These are phyloP conservation scores for Eleutherodactylus coqui DNA, from an alignment of 2,797 vertebrate species.

Conservation along the genomic window DNA sequence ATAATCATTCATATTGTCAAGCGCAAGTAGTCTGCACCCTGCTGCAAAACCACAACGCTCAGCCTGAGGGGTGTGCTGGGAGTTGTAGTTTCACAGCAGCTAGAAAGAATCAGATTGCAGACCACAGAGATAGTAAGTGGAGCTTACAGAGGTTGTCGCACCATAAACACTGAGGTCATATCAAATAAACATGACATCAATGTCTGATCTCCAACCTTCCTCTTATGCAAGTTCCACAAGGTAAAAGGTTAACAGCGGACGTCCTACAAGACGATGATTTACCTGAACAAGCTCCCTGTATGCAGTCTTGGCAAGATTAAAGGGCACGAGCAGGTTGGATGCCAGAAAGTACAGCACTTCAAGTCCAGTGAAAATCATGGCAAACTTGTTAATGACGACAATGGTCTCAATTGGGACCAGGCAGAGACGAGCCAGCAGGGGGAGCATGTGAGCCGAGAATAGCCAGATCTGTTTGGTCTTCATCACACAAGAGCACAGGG, in stretches of 20 bases:
- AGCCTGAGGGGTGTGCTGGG: not conserved
- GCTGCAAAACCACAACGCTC: not conserved
- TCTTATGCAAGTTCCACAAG: not conserved
- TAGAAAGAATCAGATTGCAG: not conserved
- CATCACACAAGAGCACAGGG: constrained; percentile 97
- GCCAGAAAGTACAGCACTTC: constrained; percentile 98
- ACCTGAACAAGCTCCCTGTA: constrained; percentile 97
- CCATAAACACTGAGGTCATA: too few relatives aligned
- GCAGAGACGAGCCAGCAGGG: constrained; percentile 94
- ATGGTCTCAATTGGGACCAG: constrained; percentile 95
- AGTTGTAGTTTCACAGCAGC: not conserved
- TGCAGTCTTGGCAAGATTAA: constrained; percentile 95
- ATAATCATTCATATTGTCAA: not conserved
- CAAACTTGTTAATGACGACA: constrained; percentile 96
- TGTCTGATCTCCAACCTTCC: too few relatives aligned
- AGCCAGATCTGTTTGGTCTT: constrained; percentile 99
- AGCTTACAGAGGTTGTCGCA: not conserved
- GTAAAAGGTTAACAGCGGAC: not conserved
- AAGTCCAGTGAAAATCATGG: constrained; percentile 98
- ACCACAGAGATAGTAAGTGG: not conserved
- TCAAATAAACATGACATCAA: too few relatives aligned
- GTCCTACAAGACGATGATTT: constrained; percentile 51
- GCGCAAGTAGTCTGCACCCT: not conserved
- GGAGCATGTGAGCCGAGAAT: constrained; percentile 97
- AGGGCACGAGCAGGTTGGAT: constrained; percentile 94